Evolutionary conservation across 2,797 vertebrate species (phyloP), one percentile per base, ranked within the genome.

Genomic region (Macroramphosus scolopax): DNA sequence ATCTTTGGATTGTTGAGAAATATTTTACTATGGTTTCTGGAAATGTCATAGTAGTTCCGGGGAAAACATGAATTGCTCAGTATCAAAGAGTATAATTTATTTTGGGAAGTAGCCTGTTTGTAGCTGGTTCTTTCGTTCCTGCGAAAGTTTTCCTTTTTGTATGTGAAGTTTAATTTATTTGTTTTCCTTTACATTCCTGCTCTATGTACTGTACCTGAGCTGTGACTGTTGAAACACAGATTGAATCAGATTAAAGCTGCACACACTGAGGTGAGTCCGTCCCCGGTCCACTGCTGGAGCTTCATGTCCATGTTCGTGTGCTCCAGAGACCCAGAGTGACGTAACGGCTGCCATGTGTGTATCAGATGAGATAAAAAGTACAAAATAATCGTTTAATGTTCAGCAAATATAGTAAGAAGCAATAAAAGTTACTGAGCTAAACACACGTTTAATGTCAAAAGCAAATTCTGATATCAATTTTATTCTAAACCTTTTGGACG

Each of bases 11-110:
- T 62, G 45, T 43, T 61, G 15, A 53, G 69, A 68, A 63, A 39
- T 68, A 47, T 77, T 68, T 41, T 10, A 3, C 20, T 22, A 66
- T 24, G 48, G 59, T 50, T 33, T 54, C 55, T 66, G 40, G 66
- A 38, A 64, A 52, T 61, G 70, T 65, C 17, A 29, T 22, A 39
- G 35, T 64, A 69, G 59, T 61, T 56, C n/a, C n/a, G 46, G 48
- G 56, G 38, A 58, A 48, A 54, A 28, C n/a, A 1, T 43, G 38
- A 16, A 52, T 39, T 40, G 22, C 49, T 76, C 36, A 3, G 6
- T 28, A 17, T 67, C 33, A n/a, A 13, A 49, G 64, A 69, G 57
- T 8, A 24, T 80, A 68, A 79, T 71, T 85, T 83, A 84, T 82
- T 83, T 81, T 46, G 59, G 31, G 53, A 50, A 40, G 59, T 78